Evolutionary conservation across 2,113 vertebrate species (phyloP).

Genomic region (Epinephelus lanceolatus): DNA sequence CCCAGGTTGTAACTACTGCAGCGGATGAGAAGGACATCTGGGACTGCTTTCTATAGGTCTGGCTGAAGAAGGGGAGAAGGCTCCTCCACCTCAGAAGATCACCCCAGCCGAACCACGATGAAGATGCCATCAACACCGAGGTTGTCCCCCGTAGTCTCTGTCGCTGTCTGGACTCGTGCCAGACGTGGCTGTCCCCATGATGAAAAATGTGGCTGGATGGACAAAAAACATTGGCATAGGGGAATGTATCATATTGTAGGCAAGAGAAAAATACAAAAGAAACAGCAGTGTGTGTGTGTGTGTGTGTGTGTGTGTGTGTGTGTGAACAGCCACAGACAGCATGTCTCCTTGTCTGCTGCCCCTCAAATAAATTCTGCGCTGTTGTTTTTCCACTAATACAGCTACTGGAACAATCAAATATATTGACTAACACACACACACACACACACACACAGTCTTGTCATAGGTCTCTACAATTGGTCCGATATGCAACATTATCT

Average conservation of each 20-base stretch:
- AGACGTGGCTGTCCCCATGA: no score
- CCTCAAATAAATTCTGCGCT: constrained; percentile 64
- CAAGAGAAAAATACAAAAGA: constrained; percentile 11
- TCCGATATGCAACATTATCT: constrained; percentile 70
- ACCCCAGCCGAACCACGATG: no score
- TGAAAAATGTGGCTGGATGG: no score
- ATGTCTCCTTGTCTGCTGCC: constrained; percentile 57
- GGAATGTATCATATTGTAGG: background rate
- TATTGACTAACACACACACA: constrained; percentile 63
- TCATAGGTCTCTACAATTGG: constrained; percentile 26
- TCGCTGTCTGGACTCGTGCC: no score
- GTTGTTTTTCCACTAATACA: constrained; percentile 60
- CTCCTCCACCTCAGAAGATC: no score
- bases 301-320: background rate
- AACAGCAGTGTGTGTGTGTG: background rate
- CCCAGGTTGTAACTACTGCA: no score
- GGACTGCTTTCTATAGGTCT: no score
- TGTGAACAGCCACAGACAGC: constrained; percentile 54
- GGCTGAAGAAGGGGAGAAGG: no score
- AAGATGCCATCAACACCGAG: no score
- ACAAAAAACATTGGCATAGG: no score
- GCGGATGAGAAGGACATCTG: no score
- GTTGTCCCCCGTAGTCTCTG: no score
- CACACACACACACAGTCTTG: constrained; percentile 14
- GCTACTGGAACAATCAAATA: constrained; percentile 74